phyloP scores from a whole-genome alignment of 2,888 invertebrate species.

The Drosophila nr. medialis region DNA sequence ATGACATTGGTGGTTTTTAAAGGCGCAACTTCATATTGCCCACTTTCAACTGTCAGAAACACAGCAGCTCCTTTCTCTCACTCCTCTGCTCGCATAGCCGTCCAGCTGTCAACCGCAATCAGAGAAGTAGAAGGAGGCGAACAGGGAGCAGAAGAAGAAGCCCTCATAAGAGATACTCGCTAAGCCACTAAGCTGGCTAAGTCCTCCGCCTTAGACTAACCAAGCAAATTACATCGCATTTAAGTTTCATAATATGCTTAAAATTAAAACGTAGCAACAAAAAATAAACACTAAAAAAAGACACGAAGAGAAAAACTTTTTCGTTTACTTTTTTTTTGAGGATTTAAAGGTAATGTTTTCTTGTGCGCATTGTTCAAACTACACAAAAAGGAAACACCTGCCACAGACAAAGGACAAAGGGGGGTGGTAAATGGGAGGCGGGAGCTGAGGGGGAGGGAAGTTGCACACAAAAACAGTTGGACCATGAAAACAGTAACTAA shows the following conservation, averaged over 20 bases:
- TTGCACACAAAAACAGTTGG: conserved; percentile 50
- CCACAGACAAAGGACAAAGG: conserved; percentile 28
- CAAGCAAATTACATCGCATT: conserved; percentile 74
- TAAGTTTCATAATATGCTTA: conserved; percentile 76
- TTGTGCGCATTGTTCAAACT: conserved; percentile 50
- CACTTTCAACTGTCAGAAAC: conserved; percentile 29
- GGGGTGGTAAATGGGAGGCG: not conserved
- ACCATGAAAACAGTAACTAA: conserved; percentile 65
- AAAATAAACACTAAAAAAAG: not conserved
- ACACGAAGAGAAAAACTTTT: conserved; percentile 28
- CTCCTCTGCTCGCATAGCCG: too few species aligned
- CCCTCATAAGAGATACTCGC: conserved; percentile 41
- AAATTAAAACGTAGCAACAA: conserved; percentile 49
- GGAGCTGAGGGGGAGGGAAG: not conserved
- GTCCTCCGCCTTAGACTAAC: conserved; percentile 45
- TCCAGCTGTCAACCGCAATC: conserved; percentile 59
- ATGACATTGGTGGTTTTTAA: conserved; percentile 45
- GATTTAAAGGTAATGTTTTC: conserved; percentile 57
- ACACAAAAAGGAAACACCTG: conserved; percentile 56
- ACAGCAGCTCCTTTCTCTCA: conserved; percentile 11
- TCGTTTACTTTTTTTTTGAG: conserved; percentile 13
- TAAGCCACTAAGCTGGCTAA: conserved; percentile 64
- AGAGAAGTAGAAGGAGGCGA: conserved; percentile 8
- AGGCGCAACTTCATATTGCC: conserved; percentile 17
- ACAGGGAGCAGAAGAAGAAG: conserved; percentile 6